These are phyloP conservation scores for Pteromalus puparum DNA, from an alignment of 1,140 invertebrate species.

Conservation along the genomic window DNA sequence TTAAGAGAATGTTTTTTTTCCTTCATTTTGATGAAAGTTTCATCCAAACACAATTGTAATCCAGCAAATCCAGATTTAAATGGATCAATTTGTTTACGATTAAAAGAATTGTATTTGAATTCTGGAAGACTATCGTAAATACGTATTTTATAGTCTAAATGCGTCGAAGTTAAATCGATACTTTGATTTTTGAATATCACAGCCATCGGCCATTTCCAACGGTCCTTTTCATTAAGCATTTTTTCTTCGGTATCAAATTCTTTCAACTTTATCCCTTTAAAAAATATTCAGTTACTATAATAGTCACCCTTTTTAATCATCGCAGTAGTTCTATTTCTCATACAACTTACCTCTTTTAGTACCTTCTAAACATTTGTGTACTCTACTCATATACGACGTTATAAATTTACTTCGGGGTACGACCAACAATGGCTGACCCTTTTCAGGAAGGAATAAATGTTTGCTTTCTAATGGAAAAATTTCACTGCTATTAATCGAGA, in stretches of 20 bases:
- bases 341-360: not conserved
- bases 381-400: slow-evolving; percentile 54
- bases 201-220: slow-evolving; percentile 46
- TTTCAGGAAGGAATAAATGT: not conserved
- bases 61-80: slow-evolving; percentile 57
- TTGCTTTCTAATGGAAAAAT: slow-evolving; percentile 47
- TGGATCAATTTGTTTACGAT: not conserved
- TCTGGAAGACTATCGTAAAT: slow-evolving; percentile 57
- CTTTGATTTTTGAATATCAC: slow-evolving; percentile 62
- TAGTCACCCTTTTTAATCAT: slow-evolving; percentile 10
- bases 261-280: slow-evolving; percentile 40
- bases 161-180: slow-evolving; percentile 47
- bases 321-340: slow-evolving; percentile 5
- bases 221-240: slow-evolving; percentile 58
- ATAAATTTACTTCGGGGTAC: slow-evolving; percentile 62
- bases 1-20: not conserved
- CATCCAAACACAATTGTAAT: slow-evolving; percentile 67
- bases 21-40: slow-evolving; percentile 59
- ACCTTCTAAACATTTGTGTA: slow-evolving; percentile 58
- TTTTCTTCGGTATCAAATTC: slow-evolving; percentile 61
- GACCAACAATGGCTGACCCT: slow-evolving; percentile 54
- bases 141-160: slow-evolving; percentile 66
- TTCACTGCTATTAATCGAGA: not conserved
- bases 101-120: slow-evolving; percentile 53
- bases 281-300: not conserved